phyloP scores from a whole-genome alignment of 2,113 vertebrate species.

The Elaphurus davidianus region DNA sequence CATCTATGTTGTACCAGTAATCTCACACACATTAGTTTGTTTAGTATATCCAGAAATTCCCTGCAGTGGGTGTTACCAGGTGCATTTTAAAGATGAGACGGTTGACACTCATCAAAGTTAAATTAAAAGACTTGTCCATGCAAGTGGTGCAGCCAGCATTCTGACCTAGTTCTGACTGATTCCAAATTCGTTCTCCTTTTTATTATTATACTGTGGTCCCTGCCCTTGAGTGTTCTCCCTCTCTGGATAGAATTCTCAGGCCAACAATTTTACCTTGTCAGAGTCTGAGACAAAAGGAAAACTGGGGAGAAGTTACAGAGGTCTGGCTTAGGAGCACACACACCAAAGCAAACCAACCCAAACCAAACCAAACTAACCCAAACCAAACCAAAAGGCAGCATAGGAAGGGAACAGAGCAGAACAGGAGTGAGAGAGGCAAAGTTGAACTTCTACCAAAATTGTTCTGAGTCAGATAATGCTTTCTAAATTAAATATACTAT shows the following conservation, averaged over 20 bases:
- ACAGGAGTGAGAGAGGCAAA: background rate
- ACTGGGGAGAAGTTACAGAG: background rate
- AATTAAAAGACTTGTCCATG: background rate
- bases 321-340: background rate
- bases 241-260: background rate
- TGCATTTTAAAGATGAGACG: background rate
- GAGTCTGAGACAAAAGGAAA: background rate
- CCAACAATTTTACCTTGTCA: background rate
- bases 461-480: background rate
- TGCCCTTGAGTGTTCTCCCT: background rate
- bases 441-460: background rate
- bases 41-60: background rate
- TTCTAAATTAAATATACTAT: conserved; percentile 16
- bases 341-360: background rate
- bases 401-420: background rate
- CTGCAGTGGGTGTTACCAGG: background rate
- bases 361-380: background rate
- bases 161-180: background rate
- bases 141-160: background rate
- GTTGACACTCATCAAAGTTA: background rate
- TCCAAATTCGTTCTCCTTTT: background rate
- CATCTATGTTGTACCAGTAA: background rate
- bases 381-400: background rate
- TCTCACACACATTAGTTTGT: background rate
- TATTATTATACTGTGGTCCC: background rate